A percentile compares a stretch with the other conserved stretches of the same genome.
Conservation (phyloP, 2,888 invertebrate genomes). For the Aelia acuminata region DNA sequence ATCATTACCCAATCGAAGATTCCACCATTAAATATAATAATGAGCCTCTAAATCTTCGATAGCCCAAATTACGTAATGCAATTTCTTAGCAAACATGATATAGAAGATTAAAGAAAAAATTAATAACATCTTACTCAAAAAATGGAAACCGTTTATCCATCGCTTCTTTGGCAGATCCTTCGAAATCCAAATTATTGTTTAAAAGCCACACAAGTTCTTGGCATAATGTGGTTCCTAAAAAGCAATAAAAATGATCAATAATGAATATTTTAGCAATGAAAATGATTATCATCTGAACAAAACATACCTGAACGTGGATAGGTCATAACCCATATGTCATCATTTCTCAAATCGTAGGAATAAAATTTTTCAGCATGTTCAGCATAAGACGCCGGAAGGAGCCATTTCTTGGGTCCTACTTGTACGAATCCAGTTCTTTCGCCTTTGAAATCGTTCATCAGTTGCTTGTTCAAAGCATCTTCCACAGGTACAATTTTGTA, state of each 20-base stretch:
- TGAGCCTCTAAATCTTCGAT: too few relatives aligned
- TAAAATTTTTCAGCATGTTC: constrained; percentile 74
- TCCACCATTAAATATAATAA: too few relatives aligned
- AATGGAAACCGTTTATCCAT: constrained; percentile 82
- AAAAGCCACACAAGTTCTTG: constrained; percentile 87
- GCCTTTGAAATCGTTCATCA: constrained; percentile 74
- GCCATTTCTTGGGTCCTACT: constrained; percentile 82
- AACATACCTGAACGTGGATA: constrained; percentile 80
- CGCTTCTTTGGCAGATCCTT: constrained; percentile 74
- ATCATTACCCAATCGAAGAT: too few relatives aligned
- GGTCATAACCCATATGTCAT: constrained; percentile 82
- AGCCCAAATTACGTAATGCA: too few relatives aligned
- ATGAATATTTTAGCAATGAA: not conserved
- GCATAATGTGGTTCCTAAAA: constrained; percentile 79
- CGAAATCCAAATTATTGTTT: constrained; percentile 81
- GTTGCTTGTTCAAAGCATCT: constrained; percentile 60
- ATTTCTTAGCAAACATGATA: too few relatives aligned
- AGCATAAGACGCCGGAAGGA: constrained; percentile 79
- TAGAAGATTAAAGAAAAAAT: constrained; percentile 63
- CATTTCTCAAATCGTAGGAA: constrained; percentile 79
- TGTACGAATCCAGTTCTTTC: constrained; percentile 74
- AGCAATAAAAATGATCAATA: not conserved
- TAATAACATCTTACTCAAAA: constrained; percentile 77
- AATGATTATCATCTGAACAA: not conserved
- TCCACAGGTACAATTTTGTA: constrained; percentile 64